Percentiles rank a stretch among this genome's conserved stretches.
phyloP scores from a whole-genome alignment of 2,888 invertebrate species.

The Trisateles emortualis region DNA sequence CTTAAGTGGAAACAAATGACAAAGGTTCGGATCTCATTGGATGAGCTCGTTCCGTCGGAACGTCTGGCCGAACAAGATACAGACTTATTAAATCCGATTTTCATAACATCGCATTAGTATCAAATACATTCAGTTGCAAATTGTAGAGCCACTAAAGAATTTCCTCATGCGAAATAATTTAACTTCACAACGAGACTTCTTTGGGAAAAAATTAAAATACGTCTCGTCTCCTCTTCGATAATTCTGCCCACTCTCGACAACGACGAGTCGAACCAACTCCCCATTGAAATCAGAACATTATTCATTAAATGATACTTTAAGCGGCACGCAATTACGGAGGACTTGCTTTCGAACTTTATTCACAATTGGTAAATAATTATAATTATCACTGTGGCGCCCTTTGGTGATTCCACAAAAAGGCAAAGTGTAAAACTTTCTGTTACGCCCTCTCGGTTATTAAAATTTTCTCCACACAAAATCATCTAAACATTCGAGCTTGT shows the following conservation, averaged over 20 bases:
- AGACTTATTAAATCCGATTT: slow-evolving; percentile 58
- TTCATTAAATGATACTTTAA: slow-evolving; percentile 82
- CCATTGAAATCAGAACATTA: slow-evolving; percentile 74
- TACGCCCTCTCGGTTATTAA: slow-evolving; percentile 79
- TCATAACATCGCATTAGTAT: slow-evolving; percentile 63
- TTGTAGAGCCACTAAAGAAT: slow-evolving; percentile 73
- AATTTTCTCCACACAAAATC: slow-evolving; percentile 73
- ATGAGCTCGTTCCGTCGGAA: slow-evolving; percentile 20
- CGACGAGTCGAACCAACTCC: slow-evolving; percentile 55
- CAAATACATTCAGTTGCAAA: slow-evolving; percentile 62
- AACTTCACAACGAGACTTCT: slow-evolving; percentile 70
- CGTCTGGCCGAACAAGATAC: slow-evolving; percentile 32
- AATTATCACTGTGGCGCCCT: slow-evolving; percentile 80
- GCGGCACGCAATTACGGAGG: slow-evolving; percentile 75
- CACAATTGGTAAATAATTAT: slow-evolving; percentile 86
- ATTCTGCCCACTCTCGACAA: slow-evolving; percentile 62
- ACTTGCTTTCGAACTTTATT: slow-evolving; percentile 73
- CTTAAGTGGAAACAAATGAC: slow-evolving; percentile 32
- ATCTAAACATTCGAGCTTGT: slow-evolving; percentile 53
- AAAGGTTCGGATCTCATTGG: slow-evolving; percentile 26
- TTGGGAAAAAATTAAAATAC: slow-evolving; percentile 70
- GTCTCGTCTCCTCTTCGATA: slow-evolving; percentile 62
- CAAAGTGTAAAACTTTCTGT: slow-evolving; percentile 77
- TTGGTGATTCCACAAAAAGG: slow-evolving; percentile 82
- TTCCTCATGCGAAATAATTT: slow-evolving; percentile 78